Conservation (phyloP, 2,113 vertebrate species). For the Oxygymnocypris stewartii region DNA sequence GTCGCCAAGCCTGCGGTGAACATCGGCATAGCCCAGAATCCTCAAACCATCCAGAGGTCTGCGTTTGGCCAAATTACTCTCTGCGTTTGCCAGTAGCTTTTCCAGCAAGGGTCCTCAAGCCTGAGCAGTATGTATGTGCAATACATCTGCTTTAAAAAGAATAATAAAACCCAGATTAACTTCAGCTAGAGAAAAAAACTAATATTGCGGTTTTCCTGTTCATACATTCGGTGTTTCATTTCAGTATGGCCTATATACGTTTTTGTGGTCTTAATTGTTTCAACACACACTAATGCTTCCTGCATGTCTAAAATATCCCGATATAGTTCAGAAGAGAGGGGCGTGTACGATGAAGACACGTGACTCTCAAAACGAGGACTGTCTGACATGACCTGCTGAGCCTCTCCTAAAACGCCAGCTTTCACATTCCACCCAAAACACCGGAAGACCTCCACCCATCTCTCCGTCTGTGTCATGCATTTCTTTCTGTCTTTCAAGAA, state of each 20-base stretch:
- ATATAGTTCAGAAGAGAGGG: not conserved
- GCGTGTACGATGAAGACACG: constrained; percentile 3
- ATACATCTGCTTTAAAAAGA: not conserved
- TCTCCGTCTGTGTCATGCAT: constrained; percentile 29
- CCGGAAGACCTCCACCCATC: constrained; percentile 57
- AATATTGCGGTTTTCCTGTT: constrained; percentile 1
- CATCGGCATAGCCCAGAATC: not conserved
- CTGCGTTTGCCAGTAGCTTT: constrained; percentile 1
- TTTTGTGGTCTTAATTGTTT: constrained; percentile 22
- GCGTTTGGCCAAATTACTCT: not conserved
- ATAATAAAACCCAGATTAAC: constrained; percentile 15
- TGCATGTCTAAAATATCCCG: constrained; percentile 4
- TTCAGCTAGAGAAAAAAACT: not conserved
- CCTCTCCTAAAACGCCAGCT: constrained; percentile 39
- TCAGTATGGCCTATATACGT: not conserved
- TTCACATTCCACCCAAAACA: constrained; percentile 52
- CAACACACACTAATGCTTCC: constrained; percentile 4
- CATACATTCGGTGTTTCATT: constrained; percentile 9
- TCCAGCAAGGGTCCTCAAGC: not conserved
- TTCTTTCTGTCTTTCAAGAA: not conserved
- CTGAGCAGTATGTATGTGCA: not conserved
- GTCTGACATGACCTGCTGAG: constrained; percentile 54
- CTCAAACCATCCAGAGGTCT: not conserved
- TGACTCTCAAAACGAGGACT: constrained; percentile 45
- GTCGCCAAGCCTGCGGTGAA: constrained; percentile 7